phyloP scores from a whole-genome alignment of 2,797 vertebrate species.

The Taeniopygia guttata region DNA sequence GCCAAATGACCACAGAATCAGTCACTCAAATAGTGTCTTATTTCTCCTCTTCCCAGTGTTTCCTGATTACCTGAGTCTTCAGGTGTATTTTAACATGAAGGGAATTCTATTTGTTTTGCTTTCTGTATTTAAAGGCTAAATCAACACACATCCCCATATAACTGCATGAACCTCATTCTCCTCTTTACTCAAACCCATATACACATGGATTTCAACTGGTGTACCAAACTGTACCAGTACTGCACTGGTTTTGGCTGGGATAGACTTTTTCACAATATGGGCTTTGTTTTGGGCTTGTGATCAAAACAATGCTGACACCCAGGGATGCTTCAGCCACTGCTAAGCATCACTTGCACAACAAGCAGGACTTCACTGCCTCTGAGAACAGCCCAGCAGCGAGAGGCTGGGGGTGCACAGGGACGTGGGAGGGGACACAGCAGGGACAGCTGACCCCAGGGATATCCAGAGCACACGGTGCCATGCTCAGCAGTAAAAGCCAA shows the following conservation, averaged over 20 bases:
- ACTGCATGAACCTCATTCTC: rapidly evolving
- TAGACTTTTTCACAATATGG: not conserved
- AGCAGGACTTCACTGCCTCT: not conserved
- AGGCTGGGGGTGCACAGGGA: not conserved
- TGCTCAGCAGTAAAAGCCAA: not conserved
- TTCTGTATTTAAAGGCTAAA: not conserved
- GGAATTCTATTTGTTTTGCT: not conserved
- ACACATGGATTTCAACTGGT: not conserved
- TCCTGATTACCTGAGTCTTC: not conserved
- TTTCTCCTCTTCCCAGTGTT: not conserved
- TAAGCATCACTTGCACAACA: not conserved
- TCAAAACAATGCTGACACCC: not conserved
- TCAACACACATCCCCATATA: not conserved
- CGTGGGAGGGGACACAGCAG: not conserved
- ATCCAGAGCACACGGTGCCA: not conserved
- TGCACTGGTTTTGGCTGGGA: not conserved
- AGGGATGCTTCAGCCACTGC: not conserved
- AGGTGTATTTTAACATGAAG: not conserved
- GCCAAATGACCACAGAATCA: not conserved
- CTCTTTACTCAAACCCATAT: not conserved
- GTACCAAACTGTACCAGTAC: not conserved
- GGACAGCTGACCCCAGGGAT: not conserved
- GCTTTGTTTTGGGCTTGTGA: not conserved
- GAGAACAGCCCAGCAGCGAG: rapidly evolving
- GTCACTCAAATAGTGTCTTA: not conserved